Evolutionary conservation across 1,140 invertebrate species (phyloP), one percentile per base, ranked within the genome.

Genomic region (Rhyacophila brunnea): DNA sequence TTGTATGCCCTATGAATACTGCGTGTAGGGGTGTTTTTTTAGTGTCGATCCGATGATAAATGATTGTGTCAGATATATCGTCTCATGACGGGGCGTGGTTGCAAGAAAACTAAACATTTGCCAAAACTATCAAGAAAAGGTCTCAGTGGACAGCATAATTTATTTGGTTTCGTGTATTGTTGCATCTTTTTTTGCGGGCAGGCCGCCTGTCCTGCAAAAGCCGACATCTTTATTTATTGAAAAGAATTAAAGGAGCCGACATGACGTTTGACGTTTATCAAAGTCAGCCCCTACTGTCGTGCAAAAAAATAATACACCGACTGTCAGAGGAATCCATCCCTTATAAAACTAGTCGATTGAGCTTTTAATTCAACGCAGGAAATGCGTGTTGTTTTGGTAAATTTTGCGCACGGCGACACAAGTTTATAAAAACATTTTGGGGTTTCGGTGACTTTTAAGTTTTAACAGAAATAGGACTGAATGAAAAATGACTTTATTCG

Each of bases 61-160:
- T 28, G 23, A 28, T 28, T 9, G 23, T 28, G 3, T 3, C 4
- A 5, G 23, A 28, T 28, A 28, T 28, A 28, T 28, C 54, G 35
- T 48, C 42, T 45, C 44, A 57, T 42, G 20, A 1, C 53, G 19
- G 53, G 62, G 62, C 62, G 62, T 64, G 62, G 62, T 46, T 19
- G 32, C 47, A 42, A 32, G 51, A 57, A 64, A 64, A 64, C 57
- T 64, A 64, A 64, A 64, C 58, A 64, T 64, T 64, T 57, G 62
- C 62, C 57, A 64, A 64, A 64, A 60, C 56, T 43, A 58, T 63
- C 55, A 62, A 58, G 49, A 63, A 62, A 62, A 54, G 56, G 61
- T 59, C 51, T 43, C 60, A 49, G 28, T 47, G 46, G 60, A 55
- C 56, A 58, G 54, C 44, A 63, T 63, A 63, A 63, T 63, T 63